Conservation (phyloP, 2,113 vertebrate species). For the Psammodynastes pulverulentus region DNA sequence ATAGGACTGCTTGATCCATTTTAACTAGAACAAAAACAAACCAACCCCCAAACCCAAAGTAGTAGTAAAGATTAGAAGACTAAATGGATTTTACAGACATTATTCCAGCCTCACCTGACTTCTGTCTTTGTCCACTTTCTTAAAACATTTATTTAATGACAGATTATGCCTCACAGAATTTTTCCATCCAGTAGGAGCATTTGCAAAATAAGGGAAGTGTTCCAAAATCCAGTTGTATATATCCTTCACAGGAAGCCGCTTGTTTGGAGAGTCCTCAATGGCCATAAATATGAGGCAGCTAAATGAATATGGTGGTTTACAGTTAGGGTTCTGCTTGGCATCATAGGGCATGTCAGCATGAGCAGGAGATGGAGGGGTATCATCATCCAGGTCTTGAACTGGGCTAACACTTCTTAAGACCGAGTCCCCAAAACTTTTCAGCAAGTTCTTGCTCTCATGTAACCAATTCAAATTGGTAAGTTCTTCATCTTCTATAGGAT, state of each 20-base stretch:
- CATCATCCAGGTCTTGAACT: slow-evolving; percentile 85
- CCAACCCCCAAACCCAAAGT: not conserved
- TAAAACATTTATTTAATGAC: slow-evolving; percentile 99
- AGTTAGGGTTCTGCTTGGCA: slow-evolving; percentile 90
- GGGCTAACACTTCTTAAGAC: slow-evolving; percentile 94
- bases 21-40: not conserved
- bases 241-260: slow-evolving; percentile 95
- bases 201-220: slow-evolving; percentile 98
- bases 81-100: not conserved
- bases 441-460: slow-evolving; percentile 94
- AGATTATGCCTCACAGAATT: slow-evolving; percentile 98
- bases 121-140: slow-evolving; percentile 98
- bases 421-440: slow-evolving; percentile 95
- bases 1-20: not conserved
- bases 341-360: slow-evolving; percentile 85
- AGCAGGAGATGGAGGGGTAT: slow-evolving; percentile 85
- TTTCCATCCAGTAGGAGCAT: slow-evolving; percentile 97
- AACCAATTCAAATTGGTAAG: slow-evolving; percentile 98
- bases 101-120: slow-evolving; percentile 85
- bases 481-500: slow-evolving; percentile 88
- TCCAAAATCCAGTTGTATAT: slow-evolving; percentile 99
- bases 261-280: slow-evolving; percentile 94
- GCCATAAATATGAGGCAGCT: slow-evolving; percentile 99
- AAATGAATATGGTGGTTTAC: slow-evolving; percentile 97
- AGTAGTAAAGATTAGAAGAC: not conserved